Evolutionary conservation across 37 sponge, comb jelly and placozoan species (phyloP).

Genomic region (Spongilla lacustris): DNA sequence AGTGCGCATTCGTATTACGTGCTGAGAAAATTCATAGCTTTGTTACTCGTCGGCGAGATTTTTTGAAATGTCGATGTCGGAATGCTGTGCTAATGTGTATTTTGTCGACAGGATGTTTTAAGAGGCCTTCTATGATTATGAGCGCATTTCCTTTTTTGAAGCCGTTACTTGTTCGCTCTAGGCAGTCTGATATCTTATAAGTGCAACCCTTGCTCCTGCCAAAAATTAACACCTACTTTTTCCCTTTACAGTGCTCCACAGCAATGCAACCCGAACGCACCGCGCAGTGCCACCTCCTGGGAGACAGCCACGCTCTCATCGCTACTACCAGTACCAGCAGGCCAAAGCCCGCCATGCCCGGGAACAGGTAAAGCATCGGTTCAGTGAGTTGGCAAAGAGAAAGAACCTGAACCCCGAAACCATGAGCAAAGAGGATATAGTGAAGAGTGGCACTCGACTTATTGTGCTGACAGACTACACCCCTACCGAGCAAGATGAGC

Average conservation of each 20-base stretch:
- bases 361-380: constrained; percentile 66
- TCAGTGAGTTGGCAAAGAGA: constrained; percentile 69
- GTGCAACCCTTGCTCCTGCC: not conserved
- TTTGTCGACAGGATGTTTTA: not conserved
- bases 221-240: not conserved
- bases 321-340: constrained; percentile 43
- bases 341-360: constrained; percentile 46
- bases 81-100: not conserved
- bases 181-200: not conserved
- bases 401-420: constrained; percentile 63
- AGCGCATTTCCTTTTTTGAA: no score
- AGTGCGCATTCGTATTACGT: not conserved
- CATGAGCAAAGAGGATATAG: constrained; percentile 77
- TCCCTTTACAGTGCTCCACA: constrained; percentile 28
- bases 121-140: no score
- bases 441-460: constrained; percentile 66
- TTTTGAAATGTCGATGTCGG: not conserved
- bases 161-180: no score
- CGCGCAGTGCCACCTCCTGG: not conserved
- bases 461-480: constrained; percentile 82
- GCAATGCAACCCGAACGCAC: not conserved
- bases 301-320: constrained; percentile 1
- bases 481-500: constrained; percentile 67
- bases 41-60: not conserved
- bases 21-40: not conserved